Base-by-base conservation (phyloP, 2,888 invertebrate species). In the Drosophila subsilvestris region DNA sequence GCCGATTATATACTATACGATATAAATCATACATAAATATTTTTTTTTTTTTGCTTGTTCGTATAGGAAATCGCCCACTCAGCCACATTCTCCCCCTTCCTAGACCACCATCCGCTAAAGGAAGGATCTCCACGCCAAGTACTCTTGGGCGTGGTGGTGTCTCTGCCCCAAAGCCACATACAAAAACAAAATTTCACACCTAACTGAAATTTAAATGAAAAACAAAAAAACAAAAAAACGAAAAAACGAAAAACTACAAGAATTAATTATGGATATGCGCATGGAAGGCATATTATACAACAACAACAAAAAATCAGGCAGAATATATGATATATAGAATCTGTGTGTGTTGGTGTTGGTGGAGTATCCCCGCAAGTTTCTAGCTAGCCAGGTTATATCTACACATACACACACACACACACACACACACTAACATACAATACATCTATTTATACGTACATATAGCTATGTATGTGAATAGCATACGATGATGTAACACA, bases 321-420 rank as follows among this genome's bases (percentile, higher is more conserved):
- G 37, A 37, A n/a, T 14, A 37, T 37, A 27, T 27, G n/a, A 37
- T 14, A 60, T 51, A 42, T 25, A 56, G 27, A 62, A 44, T 43
- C 45, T 48, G 43, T 59, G 58, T 22, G 58, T 22, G 32, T 32
- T 27, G 50, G 50, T 50, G 50, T 10, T n/a, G 18, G 5, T 25
- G 25, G 25, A 9, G 68, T 37, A 20, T 60, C 48, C 17, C 37
- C 53, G 63, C 63, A 27, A 45, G 75, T 68, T 65, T 63, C 61
- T 76, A 80, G 83, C 56, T 78, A 78, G 80, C 69, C 83, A 76
- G 67, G 53, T 80, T 78, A 75, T 56, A 72, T 54, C 62, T 60
- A 69, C 37, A 20, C 45, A 59, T 25, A 63, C 44, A 53, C 56
- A 49, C 44, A 53, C 45, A 51, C 20, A 48, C 44, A 47, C 56